Evolutionary conservation across 2,113 vertebrate species (phyloP).

Genomic region (Corapipo altera): DNA sequence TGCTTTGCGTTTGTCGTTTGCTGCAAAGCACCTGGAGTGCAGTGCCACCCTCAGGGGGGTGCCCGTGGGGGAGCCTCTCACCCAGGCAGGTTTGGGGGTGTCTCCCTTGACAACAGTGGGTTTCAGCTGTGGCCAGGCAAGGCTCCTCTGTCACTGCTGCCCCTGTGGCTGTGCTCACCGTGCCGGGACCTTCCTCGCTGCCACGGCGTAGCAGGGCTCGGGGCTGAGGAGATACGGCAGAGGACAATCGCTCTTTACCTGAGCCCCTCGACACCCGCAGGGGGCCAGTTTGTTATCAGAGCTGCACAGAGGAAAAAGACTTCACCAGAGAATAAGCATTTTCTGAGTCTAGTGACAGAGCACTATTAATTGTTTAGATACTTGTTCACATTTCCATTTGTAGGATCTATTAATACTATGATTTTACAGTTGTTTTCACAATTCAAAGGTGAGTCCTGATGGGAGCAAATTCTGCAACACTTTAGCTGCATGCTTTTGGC

Average conservation of each 20-base stretch:
- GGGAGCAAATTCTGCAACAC: background rate
- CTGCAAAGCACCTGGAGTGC: background rate
- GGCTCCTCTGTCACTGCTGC: accelerated
- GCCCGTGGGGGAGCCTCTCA: background rate
- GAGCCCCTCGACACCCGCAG: no score
- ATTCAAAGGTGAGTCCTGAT: background rate
- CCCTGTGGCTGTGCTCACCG: accelerated
- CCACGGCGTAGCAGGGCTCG: accelerated
- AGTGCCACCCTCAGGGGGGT: accelerated
- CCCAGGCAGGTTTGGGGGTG: background rate
- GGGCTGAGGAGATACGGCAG: accelerated
- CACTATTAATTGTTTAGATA: background rate
- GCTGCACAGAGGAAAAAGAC: background rate
- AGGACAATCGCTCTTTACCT: accelerated
- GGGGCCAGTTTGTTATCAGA: background rate
- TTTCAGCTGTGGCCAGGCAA: background rate
- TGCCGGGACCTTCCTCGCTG: background rate
- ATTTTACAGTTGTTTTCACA: background rate
- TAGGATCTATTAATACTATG: background rate
- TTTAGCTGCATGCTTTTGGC: background rate
- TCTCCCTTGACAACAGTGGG: accelerated
- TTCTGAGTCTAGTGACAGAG: background rate
- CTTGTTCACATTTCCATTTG: background rate
- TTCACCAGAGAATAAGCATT: background rate
- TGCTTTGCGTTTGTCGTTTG: accelerated